phyloP scores from a whole-genome alignment of 2,113 vertebrate genomes.

The Podarcis cretensis region DNA sequence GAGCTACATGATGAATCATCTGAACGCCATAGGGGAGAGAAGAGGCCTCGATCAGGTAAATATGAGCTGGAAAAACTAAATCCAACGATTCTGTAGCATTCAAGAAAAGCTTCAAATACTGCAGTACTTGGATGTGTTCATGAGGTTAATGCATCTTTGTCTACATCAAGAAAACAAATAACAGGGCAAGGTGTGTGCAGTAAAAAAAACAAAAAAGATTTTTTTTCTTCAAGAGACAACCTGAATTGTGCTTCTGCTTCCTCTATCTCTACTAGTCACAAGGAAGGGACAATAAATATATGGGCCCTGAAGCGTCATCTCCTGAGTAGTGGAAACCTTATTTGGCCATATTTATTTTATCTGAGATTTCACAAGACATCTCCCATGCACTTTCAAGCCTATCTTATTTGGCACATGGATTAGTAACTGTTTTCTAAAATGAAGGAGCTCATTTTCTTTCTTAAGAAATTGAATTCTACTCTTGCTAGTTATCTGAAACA shows the following conservation, averaged over 20 bases:
- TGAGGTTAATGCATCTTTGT: neutral
- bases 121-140: neutral
- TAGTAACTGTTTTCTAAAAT: neutral
- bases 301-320: neutral
- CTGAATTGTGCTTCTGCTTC: neutral
- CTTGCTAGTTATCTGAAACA: neutral
- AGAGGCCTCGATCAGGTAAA: slow-evolving; percentile 79
- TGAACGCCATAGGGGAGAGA: slow-evolving; percentile 80
- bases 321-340: neutral
- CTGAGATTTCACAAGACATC: neutral
- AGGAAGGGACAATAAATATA: neutral
- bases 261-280: neutral
- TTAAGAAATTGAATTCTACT: neutral
- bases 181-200: neutral
- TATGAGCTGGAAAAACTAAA: slow-evolving; percentile 21
- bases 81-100: neutral
- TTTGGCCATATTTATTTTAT: neutral
- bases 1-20: slow-evolving; percentile 86
- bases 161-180: neutral
- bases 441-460: neutral
- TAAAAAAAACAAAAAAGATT: neutral
- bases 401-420: neutral
- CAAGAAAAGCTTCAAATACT: neutral
- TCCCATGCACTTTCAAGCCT: neutral
- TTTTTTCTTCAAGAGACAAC: neutral